Base-by-base conservation (phyloP, 2,888 invertebrate species). In the Euzetes globulus region DNA sequence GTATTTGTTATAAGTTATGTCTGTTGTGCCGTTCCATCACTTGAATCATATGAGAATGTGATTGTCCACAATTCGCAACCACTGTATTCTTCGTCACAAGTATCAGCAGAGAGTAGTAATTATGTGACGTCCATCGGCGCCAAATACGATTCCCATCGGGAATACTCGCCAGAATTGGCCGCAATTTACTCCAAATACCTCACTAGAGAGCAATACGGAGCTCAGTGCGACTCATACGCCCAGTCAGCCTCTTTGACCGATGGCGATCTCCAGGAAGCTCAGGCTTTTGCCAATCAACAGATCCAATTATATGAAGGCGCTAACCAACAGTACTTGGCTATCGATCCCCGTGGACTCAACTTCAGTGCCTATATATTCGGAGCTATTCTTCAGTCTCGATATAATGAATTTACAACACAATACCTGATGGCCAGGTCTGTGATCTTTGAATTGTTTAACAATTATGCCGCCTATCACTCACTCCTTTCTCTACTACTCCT, bases 361-460 rank as follows among this genome's bases (percentile, higher is more conserved):
- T 74, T 74, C 58, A 71, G 71, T 60, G 74, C 74, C n/a, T 74
- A 74, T 37, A 74, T 74, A 47, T 74, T 74, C 29, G 74, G 74
- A 29, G 74, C 74, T 45, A 50, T 74, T 22, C 47, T 74, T 29
- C 74, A 74, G 47, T 71, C 74, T 5, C 52, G 74, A 22, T 74
- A 71, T 71, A 74, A 74, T 71, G 74, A 74, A 63, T 74, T 71
- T 19, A 74, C 71, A 29, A 74, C 74, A 27, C 71, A 74, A 63
- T 74, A 74, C 41, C 27, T 74, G 29, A 74, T 71, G 29, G 19
- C 22, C 71, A 74, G 71, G 74, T 74, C 45, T 71, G 74, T 74
- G 58, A 29, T 19, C 58, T 2, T 6, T 55, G 22, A 41, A 13
- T 41, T 41, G 41, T 52, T 25, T 11, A 52, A 1, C 52, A 52